Conservation (phyloP, 2,888 invertebrate genomes). For the Caenorhabditis virilis region DNA sequence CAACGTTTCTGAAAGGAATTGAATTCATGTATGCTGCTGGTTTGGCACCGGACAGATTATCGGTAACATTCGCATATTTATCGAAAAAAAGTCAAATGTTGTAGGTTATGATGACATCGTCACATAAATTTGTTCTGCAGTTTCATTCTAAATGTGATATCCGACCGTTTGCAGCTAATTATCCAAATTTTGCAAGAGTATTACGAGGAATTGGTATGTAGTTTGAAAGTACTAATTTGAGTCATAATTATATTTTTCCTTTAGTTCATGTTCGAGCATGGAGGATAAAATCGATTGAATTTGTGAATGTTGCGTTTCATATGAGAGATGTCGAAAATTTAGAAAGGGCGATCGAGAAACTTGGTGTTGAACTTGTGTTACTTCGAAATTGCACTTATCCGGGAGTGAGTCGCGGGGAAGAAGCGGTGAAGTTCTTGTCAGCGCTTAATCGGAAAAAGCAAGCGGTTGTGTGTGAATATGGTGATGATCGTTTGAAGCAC, state of each 20-base stretch:
- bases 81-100: too few species aligned
- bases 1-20: constrained; percentile 47
- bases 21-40: constrained; percentile 54
- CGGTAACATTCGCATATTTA: too few species aligned
- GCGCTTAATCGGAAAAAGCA: constrained; percentile 54
- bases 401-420: constrained; percentile 45
- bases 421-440: constrained; percentile 47
- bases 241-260: constrained; percentile 7
- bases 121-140: constrained; percentile 52
- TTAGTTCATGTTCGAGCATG: constrained; percentile 53
- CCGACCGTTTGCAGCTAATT: constrained; percentile 54
- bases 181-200: constrained; percentile 45
- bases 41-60: constrained; percentile 46
- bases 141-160: constrained; percentile 58
- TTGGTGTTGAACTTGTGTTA: constrained; percentile 53
- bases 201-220: constrained; percentile 39
- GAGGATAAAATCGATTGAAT: constrained; percentile 55
- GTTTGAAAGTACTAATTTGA: background rate
- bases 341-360: constrained; percentile 52
- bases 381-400: constrained; percentile 54
- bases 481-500: constrained; percentile 52
- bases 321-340: constrained; percentile 51
- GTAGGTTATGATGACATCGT: constrained; percentile 51
- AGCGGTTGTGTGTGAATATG: constrained; percentile 57
- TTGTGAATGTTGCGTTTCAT: constrained; percentile 53